Evolutionary conservation across 2,113 vertebrate genomes (phyloP).

Genomic region (Paramormyrops kingsleyae): DNA sequence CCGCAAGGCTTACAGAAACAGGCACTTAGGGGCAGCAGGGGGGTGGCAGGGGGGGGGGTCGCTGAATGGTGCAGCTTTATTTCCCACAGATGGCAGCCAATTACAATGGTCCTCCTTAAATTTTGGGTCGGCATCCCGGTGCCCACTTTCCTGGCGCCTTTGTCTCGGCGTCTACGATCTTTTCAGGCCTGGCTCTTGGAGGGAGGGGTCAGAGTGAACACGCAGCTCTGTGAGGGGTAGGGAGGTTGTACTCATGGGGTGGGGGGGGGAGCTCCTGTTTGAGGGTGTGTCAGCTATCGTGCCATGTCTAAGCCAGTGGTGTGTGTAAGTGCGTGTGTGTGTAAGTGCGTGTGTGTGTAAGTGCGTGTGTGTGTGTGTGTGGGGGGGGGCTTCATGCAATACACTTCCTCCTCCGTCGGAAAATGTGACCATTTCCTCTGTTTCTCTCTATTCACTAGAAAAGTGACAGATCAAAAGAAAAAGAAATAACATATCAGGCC

Average conservation of each 20-base stretch:
- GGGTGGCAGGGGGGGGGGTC: background rate
- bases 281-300: background rate
- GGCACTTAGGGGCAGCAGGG: background rate
- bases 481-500: background rate
- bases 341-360: no score
- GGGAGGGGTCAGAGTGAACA: background rate
- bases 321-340: background rate
- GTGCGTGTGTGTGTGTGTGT: background rate
- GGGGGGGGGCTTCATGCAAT: background rate
- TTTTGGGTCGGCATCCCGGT: background rate
- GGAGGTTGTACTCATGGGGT: background rate
- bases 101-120: conserved; percentile 35
- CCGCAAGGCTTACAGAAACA: background rate
- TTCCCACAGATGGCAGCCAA: background rate
- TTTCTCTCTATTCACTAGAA: background rate
- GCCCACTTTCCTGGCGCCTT: background rate
- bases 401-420: background rate
- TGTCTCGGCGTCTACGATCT: background rate
- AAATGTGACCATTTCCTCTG: background rate
- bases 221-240: background rate
- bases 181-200: background rate
- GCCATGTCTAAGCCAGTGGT: background rate
- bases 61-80: background rate
- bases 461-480: background rate
- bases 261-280: background rate